Conservation (phyloP, 2,113 vertebrate species). For the Oncorhynchus gorbuscha region DNA sequence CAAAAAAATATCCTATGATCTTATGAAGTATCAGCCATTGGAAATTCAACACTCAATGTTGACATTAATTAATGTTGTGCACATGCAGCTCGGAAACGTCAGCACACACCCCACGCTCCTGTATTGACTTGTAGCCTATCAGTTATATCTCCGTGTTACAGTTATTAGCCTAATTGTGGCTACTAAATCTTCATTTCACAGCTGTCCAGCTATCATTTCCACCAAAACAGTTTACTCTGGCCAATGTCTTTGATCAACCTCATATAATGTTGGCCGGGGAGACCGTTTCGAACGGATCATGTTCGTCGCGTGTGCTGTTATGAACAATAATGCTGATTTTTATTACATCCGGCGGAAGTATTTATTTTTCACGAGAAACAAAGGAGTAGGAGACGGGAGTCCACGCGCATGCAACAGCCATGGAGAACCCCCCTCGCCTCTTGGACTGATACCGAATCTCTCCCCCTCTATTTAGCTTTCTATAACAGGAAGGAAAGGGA, state of each 20-base stretch:
- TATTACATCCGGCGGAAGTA: constrained; percentile 75
- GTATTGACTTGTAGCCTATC: constrained; percentile 49
- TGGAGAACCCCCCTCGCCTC: constrained; percentile 27
- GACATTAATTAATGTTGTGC: constrained; percentile 64
- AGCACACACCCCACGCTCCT: constrained; percentile 11
- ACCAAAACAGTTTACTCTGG: constrained; percentile 57
- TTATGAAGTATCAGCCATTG: neutral
- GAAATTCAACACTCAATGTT: neutral
- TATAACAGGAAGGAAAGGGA: constrained; percentile 53
- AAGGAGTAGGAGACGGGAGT: constrained; percentile 44
- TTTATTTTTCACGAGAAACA: constrained; percentile 78
- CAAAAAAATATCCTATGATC: neutral
- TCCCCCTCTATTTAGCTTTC: constrained; percentile 4
- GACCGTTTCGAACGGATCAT: constrained; percentile 66
- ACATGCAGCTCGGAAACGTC: constrained; percentile 38
- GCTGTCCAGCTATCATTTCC: constrained; percentile 63
- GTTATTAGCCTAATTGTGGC: constrained; percentile 69
- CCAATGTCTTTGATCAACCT: constrained; percentile 69
- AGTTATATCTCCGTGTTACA: constrained; percentile 64
- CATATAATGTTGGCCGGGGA: constrained; percentile 63
- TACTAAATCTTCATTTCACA: constrained; percentile 74
- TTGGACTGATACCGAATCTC: constrained; percentile 48
- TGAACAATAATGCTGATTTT: constrained; percentile 73
- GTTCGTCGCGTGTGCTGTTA: constrained; percentile 71
- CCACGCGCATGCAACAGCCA: constrained; percentile 37